Evolutionary conservation across 1,140 invertebrate genomes (phyloP).

Genomic region (Eriocheir sinensis): DNA sequence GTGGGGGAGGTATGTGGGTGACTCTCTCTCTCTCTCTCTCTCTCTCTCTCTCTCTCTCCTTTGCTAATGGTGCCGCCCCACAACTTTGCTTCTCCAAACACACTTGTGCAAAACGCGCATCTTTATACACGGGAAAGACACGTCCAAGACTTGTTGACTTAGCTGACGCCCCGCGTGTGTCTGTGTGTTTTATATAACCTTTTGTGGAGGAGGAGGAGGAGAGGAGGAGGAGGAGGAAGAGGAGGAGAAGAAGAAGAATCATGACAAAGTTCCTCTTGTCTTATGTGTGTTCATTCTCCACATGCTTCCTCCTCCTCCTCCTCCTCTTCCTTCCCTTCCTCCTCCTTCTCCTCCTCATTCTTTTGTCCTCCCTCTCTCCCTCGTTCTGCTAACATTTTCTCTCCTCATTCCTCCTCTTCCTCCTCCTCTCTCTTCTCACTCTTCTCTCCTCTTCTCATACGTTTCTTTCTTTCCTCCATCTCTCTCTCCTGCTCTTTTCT

Average conservation of each 20-base stretch:
- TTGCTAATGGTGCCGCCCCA: background rate
- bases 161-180: slow-evolving; percentile 9
- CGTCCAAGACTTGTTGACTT: background rate
- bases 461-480: background rate
- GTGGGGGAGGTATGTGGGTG: too few relatives aligned
- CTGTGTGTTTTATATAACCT: slow-evolving; percentile 25
- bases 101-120: background rate
- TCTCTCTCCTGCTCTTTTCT: too few relatives aligned
- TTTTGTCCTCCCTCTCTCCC: too few relatives aligned
- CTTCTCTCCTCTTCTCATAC: background rate
- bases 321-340: background rate
- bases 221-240: background rate
- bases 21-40: slow-evolving; percentile 54
- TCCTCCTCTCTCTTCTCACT: background rate
- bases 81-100: background rate
- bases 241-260: background rate
- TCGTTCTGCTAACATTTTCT: too few relatives aligned
- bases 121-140: background rate
- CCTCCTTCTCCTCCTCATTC: background rate
- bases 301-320: background rate
- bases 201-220: background rate
- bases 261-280: background rate
- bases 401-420: background rate
- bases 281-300: background rate
- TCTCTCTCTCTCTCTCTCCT: slow-evolving; percentile 47